Conservation (phyloP, 2,113 vertebrate genomes). For the Lota lota region DNA sequence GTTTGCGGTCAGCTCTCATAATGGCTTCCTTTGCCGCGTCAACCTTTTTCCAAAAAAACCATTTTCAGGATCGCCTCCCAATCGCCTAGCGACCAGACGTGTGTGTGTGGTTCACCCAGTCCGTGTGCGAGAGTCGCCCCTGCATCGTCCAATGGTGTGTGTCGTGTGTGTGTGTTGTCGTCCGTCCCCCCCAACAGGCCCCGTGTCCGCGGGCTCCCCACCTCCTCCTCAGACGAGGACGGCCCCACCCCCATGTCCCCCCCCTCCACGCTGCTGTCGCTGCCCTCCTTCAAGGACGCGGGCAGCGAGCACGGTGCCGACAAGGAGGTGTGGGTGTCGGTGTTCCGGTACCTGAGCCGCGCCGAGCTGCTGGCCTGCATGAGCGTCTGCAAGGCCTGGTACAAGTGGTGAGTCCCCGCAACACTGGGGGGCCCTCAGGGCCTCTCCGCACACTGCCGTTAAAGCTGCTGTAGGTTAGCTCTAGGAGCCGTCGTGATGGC, state of each 20-base stretch:
- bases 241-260: slow-evolving; percentile 49
- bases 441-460: background rate
- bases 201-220: slow-evolving; percentile 47
- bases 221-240: slow-evolving; percentile 66
- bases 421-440: no score
- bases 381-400: slow-evolving; percentile 98
- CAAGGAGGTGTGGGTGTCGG: slow-evolving; percentile 95
- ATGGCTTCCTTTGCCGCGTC: no score
- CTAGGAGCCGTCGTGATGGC: no score
- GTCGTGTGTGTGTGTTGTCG: no score
- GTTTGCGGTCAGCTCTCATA: no score
- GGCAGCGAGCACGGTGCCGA: slow-evolving; percentile 74
- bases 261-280: slow-evolving; percentile 54
- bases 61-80: no score
- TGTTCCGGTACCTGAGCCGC: slow-evolving; percentile 88
- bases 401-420: slow-evolving; percentile 90
- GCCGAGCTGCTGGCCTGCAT: slow-evolving; percentile 93
- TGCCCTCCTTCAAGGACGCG: slow-evolving; percentile 70
- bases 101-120: no score
- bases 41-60: no score
- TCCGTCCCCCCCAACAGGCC: slow-evolving; percentile 25
- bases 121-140: no score
- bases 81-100: no score
- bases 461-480: no score
- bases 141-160: no score